Percentiles rank a stretch among this genome's conserved stretches.
Evolutionary conservation across 1,140 invertebrate species (phyloP).

Genomic region (Penaeus indicus): DNA sequence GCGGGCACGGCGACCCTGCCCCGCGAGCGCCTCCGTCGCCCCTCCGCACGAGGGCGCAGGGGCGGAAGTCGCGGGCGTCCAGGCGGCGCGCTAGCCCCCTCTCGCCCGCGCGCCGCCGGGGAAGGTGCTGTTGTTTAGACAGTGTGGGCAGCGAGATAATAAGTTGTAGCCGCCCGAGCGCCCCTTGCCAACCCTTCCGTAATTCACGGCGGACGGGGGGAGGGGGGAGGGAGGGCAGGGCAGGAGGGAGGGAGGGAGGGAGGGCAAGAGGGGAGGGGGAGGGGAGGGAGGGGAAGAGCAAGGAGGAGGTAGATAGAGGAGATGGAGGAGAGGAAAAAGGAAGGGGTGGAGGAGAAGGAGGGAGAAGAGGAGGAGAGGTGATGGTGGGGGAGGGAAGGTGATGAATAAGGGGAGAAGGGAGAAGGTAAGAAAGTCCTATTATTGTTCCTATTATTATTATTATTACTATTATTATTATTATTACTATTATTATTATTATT

Average conservation of each 20-base stretch:
- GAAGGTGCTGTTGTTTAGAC: slow-evolving; percentile 37
- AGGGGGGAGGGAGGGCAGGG: neutral
- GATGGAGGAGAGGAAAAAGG: neutral
- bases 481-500: too few species aligned
- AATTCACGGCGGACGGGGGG: slow-evolving; percentile 41
- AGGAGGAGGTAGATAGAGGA: neutral
- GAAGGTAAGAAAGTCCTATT: too few species aligned
- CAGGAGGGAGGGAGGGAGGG: neutral
- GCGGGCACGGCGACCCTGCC: neutral
- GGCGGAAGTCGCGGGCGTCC: neutral
- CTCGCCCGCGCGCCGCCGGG: neutral
- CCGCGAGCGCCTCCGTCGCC: neutral
- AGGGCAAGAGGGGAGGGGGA: neutral
- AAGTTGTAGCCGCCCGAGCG: slow-evolving; percentile 42
- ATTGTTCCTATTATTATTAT: too few species aligned
- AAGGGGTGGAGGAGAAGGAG: neutral
- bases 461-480: too few species aligned
- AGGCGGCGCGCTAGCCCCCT: neutral
- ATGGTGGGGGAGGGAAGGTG: neutral
- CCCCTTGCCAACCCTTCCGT: slow-evolving; percentile 45
- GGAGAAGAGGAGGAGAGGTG: neutral
- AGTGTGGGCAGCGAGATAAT: slow-evolving; percentile 37
- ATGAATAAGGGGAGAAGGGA: too few species aligned
- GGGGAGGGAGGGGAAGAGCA: neutral
- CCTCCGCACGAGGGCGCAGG: neutral